Evolutionary conservation across 2,797 vertebrate species (phyloP).

Genomic region (Falco berigora): DNA sequence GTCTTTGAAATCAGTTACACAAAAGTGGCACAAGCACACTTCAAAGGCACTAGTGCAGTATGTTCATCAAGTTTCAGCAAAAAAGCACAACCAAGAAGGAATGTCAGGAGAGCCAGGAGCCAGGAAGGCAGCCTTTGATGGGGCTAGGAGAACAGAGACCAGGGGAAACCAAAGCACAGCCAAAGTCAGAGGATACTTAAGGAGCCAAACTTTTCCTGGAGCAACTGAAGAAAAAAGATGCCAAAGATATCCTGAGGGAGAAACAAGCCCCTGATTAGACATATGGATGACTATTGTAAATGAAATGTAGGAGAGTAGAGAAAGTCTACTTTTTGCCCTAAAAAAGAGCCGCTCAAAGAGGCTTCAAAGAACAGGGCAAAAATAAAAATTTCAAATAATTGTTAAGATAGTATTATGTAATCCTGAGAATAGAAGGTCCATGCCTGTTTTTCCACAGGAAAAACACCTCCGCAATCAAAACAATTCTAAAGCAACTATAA

Average conservation of each 20-base stretch:
- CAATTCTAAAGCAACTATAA: neutral
- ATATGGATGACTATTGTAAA: neutral
- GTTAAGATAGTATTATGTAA: neutral
- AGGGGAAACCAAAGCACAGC: neutral
- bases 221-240: neutral
- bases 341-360: neutral
- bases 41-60: neutral
- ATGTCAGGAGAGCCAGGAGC: neutral
- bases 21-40: neutral
- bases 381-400: neutral
- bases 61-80: neutral
- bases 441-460: neutral
- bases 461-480: neutral
- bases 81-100: neutral
- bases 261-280: neutral
- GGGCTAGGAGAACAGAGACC: neutral
- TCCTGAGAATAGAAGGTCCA: neutral
- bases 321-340: neutral
- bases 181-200: neutral
- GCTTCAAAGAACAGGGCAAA: neutral
- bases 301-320: neutral
- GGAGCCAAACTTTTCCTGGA: slow-evolving; percentile 35
- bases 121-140: slow-evolving; percentile 8
- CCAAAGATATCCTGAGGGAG: slow-evolving; percentile 14
- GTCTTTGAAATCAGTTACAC: neutral